phyloP scores from a whole-genome alignment of 2,888 invertebrate species.

The Pristionchus japonicus region DNA sequence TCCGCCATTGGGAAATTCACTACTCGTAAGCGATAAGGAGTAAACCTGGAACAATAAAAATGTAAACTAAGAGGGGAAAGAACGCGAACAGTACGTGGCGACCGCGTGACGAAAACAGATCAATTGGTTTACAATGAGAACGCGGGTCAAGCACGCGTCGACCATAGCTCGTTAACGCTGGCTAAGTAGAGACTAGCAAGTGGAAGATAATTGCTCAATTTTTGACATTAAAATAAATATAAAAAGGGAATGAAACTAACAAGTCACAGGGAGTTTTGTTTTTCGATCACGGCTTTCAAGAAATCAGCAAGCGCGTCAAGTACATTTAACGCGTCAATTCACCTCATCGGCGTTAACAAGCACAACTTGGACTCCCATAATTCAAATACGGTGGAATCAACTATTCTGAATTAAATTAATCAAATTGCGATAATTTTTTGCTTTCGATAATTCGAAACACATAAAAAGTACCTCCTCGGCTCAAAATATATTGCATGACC shows the following conservation, averaged over 20 bases:
- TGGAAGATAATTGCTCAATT: background rate
- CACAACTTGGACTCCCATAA: background rate
- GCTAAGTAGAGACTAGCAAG: no score
- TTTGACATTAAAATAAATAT: background rate
- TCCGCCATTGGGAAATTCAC: conserved; percentile 50
- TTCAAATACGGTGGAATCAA: background rate
- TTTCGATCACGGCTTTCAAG: conserved; percentile 16
- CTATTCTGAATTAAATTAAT: background rate
- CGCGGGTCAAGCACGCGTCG: background rate
- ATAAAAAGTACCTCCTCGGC: no score
- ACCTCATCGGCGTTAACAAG: background rate
- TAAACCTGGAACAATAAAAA: background rate
- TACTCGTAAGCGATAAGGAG: background rate
- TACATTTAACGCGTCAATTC: background rate
- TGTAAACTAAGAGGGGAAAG: background rate
- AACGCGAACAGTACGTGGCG: conserved; percentile 33
- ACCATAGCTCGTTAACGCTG: background rate
- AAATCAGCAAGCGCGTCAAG: background rate
- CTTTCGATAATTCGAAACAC: background rate
- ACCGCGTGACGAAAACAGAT: conserved; percentile 44
- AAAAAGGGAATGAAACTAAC: background rate
- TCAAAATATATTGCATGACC: no score
- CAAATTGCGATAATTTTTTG: background rate
- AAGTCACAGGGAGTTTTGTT: background rate
- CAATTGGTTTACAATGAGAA: background rate